Evolutionary conservation across 2,888 invertebrate genomes (phyloP).

Genomic region (Perithous albicinctus): DNA sequence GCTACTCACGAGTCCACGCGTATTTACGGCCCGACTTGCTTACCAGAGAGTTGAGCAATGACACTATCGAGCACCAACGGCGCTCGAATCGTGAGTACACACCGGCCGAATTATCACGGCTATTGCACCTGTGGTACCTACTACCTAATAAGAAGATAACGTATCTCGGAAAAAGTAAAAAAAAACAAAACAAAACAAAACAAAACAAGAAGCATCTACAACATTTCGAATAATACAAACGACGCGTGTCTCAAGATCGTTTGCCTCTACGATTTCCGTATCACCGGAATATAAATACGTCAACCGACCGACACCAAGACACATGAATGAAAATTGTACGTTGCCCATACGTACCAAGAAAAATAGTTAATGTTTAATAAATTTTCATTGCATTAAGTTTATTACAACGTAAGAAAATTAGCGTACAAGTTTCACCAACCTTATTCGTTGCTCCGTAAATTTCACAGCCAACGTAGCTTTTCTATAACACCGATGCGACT

Average conservation of each 20-base stretch:
- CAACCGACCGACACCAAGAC: background rate
- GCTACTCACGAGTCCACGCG: constrained; percentile 37
- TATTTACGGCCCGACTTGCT: constrained; percentile 14
- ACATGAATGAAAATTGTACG: background rate
- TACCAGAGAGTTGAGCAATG: constrained; percentile 28
- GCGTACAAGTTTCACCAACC: constrained; percentile 78
- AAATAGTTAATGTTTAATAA: no score
- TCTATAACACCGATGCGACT: constrained; percentile 61
- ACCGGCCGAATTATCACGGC: background rate
- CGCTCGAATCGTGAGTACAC: background rate
- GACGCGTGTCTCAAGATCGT: background rate
- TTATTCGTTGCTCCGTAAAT: constrained; percentile 74
- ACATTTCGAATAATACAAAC: background rate
- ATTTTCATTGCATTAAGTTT: no score
- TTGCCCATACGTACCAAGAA: no score
- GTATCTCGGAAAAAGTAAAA: no score
- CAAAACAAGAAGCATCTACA: no score
- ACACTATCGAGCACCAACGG: background rate
- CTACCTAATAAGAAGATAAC: no score
- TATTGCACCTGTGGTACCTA: no score
- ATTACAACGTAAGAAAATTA: constrained; percentile 43
- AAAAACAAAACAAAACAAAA: no score
- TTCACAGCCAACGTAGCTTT: constrained; percentile 67
- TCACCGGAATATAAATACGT: constrained; percentile 6
- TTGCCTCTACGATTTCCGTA: background rate